Base-by-base conservation (phyloP, 2,797 vertebrate genomes). In the Gila robusta region DNA sequence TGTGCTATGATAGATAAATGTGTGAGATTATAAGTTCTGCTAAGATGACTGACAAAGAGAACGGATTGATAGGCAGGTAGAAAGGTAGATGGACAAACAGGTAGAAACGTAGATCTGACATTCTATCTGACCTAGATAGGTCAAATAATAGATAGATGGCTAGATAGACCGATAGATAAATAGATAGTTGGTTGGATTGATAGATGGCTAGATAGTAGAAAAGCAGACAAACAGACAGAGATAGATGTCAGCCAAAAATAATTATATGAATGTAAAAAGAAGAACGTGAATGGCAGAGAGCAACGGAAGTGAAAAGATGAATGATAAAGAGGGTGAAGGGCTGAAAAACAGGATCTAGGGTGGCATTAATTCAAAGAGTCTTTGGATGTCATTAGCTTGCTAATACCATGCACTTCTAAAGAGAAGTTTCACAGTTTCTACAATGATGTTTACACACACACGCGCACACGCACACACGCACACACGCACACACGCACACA, bases 201-300 rank as follows among this genome's bases (percentile, higher is more conserved):
- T 28, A 32, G 28, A 67, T 35, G 7, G 64, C 0, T 35, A 37
- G 32, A 35, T 5, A n/a, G 23, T 64, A 28, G 26, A 32, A 14
- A 66, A 7, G 4, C 16, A 35, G 6, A 66, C 6, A 9, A 16
- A 39, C 37, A 39, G 37, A 39, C 37, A 35, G 72, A 19, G 44
- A 10, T 19, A 10, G 72, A 32, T 72, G 32, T 26, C 14, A 56
- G 49, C 9, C 23, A 41, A 67, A 19, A 67, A 32, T 11, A 52
- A 2, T 39, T 23, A 41, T 62, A 23, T 73, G 11, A 62, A 32
- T 73, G 17, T 32, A n/a, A 62, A 44, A 47, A 11, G 9, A 35
- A 16, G 37, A 82, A 82, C 37, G 28, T 12, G 19, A 76, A 35
- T 67, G 56, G 56, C 72, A 83, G 19, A 54, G 10, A 44, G n/a